Conservation (phyloP, 2,113 vertebrate genomes). For the Geothlypis trichas region DNA sequence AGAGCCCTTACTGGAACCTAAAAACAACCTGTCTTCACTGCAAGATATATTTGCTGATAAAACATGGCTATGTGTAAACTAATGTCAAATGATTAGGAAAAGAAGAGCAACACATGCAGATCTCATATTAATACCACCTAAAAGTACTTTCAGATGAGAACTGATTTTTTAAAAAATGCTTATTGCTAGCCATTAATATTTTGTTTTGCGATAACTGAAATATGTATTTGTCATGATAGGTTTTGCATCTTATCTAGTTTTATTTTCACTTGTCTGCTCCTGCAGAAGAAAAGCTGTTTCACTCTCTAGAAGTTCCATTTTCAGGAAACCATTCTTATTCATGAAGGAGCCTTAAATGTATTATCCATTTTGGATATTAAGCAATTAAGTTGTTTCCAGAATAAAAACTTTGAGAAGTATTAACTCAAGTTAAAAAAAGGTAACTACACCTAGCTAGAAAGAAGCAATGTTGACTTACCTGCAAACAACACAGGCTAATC, state of each 20-base stretch:
- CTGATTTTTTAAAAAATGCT: background rate
- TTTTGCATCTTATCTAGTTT: background rate
- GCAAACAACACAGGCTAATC: constrained; percentile 95
- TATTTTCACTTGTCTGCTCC: background rate
- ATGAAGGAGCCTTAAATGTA: background rate
- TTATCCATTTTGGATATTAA: background rate
- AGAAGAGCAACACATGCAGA: background rate
- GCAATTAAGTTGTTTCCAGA: background rate
- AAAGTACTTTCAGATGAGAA: background rate
- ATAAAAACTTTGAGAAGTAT: background rate
- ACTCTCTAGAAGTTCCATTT: background rate
- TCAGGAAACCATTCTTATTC: background rate
- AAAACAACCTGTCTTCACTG: background rate
- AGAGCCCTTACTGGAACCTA: background rate
- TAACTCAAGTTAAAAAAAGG: background rate
- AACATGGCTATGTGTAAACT: background rate
- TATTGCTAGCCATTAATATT: background rate
- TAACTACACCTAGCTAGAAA: background rate
- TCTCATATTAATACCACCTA: background rate
- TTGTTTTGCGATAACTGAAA: background rate
- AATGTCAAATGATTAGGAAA: background rate
- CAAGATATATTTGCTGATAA: background rate
- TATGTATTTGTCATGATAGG: background rate
- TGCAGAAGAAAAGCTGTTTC: background rate
- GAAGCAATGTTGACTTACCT: constrained; percentile 71